Percentiles rank a stretch among this genome's conserved stretches.
Evolutionary conservation across 2,888 invertebrate species (phyloP).

Genomic region (Trisateles emortualis): DNA sequence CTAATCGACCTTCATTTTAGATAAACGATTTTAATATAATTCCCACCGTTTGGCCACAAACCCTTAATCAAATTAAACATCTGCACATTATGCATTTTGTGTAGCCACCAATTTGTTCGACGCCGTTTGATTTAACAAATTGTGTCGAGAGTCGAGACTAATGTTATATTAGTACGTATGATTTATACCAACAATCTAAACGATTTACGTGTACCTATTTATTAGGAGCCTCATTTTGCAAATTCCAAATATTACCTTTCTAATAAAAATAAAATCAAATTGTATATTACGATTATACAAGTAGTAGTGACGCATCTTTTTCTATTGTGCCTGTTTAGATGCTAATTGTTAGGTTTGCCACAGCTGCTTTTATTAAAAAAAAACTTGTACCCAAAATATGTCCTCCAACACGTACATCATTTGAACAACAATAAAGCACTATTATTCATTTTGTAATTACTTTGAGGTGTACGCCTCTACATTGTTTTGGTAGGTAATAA

Average conservation of each 20-base stretch:
- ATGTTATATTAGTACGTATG: conserved; percentile 62
- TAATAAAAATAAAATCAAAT: conserved; percentile 28
- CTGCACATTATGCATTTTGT: conserved; percentile 80
- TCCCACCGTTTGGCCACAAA: conserved; percentile 65
- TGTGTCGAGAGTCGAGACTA: conserved; percentile 57
- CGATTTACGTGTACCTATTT: conserved; percentile 41
- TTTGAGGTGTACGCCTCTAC: background rate
- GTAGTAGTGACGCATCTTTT: conserved; percentile 50
- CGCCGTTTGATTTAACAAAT: conserved; percentile 77
- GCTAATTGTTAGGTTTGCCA: conserved; percentile 59
- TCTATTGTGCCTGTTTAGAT: conserved; percentile 56
- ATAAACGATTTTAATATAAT: conserved; percentile 80
- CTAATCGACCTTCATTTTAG: conserved; percentile 71
- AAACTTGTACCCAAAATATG: conserved; percentile 57
- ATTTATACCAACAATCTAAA: conserved; percentile 65
- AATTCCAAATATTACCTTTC: conserved; percentile 16
- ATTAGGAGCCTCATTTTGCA: conserved; percentile 30
- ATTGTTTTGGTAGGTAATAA: background rate
- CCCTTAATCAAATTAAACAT: conserved; percentile 82
- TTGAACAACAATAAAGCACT: conserved; percentile 29
- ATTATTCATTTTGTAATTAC: conserved; percentile 14
- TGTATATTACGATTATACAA: conserved; percentile 33
- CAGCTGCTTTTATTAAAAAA: conserved; percentile 69
- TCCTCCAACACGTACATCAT: conserved; percentile 44
- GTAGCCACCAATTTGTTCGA: conserved; percentile 72